Evolutionary conservation across 2,113 vertebrate species (phyloP).

Genomic region (Penelope pileata): DNA sequence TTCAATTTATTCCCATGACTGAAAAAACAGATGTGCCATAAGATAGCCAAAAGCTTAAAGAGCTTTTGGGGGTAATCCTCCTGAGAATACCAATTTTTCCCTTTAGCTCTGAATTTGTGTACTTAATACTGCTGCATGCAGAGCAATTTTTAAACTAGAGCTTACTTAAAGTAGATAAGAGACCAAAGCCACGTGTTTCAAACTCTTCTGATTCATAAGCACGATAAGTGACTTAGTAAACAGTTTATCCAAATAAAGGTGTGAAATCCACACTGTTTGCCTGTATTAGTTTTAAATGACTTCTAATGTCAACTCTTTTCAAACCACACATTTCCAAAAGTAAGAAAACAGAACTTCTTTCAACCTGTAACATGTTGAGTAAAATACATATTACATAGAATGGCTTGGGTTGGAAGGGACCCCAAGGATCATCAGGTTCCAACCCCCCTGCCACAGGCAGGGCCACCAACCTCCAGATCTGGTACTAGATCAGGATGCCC

Average conservation of each 20-base stretch:
- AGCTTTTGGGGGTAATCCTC: background rate
- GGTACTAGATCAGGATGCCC: too few species aligned
- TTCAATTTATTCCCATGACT: background rate
- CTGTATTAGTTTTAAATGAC: background rate
- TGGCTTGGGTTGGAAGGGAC: too few species aligned
- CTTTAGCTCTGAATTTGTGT: constrained; percentile 32
- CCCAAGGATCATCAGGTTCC: too few species aligned
- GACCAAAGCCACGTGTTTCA: constrained; percentile 7
- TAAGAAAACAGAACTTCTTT: background rate
- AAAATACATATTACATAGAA: background rate
- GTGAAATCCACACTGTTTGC: background rate
- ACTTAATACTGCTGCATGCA: background rate
- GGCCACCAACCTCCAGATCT: too few species aligned
- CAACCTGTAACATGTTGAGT: background rate
- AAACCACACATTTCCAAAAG: background rate
- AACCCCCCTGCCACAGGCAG: too few species aligned
- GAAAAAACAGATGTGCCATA: background rate
- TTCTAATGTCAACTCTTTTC: background rate
- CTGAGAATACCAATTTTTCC: background rate
- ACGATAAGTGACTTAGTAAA: background rate
- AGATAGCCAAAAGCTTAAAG: background rate
- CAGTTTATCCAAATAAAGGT: background rate
- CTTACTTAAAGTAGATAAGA: constrained; percentile 56
- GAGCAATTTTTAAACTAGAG: constrained; percentile 40
- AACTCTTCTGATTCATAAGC: background rate